Percentiles rank a stretch among this genome's conserved stretches.
Conservation (phyloP, 2,797 vertebrate species). For the Gambelia wislizenii region DNA sequence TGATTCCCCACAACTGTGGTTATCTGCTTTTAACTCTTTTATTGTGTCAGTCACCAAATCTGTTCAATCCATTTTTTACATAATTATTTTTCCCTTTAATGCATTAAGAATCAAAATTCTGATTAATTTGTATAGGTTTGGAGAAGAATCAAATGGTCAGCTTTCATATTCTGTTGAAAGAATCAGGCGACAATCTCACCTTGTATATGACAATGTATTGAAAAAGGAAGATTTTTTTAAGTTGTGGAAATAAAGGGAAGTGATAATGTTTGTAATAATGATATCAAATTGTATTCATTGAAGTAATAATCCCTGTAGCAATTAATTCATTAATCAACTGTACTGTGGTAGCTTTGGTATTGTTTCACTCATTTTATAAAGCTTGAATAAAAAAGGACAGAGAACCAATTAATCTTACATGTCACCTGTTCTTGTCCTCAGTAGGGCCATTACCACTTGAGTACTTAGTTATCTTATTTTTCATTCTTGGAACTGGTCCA, state of each 20-base stretch:
- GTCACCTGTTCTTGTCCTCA: neutral
- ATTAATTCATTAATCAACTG: constrained; percentile 59
- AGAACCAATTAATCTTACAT: neutral
- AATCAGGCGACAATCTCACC: constrained; percentile 59
- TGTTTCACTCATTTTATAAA: constrained; percentile 36
- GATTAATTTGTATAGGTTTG: constrained; percentile 54
- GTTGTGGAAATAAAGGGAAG: constrained; percentile 59
- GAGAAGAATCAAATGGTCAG: constrained; percentile 51
- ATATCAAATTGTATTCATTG: constrained; percentile 4
- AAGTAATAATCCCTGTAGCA: constrained; percentile 51
- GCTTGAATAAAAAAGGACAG: neutral
- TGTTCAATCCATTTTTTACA: constrained; percentile 3
- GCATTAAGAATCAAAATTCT: constrained; percentile 47
- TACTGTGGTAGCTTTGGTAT: constrained; percentile 31
- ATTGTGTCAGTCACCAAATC: constrained; percentile 54
- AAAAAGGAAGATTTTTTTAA: constrained; percentile 62
- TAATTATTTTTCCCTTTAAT: constrained; percentile 48
- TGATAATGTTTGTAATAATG: constrained; percentile 61
- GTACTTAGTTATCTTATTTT: neutral
- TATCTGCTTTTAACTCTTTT: constrained; percentile 66
- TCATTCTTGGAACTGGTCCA: neutral
- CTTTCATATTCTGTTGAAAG: constrained; percentile 63
- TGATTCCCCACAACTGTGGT: constrained; percentile 62
- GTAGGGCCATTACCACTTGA: neutral
- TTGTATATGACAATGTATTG: constrained; percentile 57